These are phyloP conservation scores for Mormyrus iriodes DNA, from an alignment of 2,113 vertebrate genomes.

Conservation along the genomic window DNA sequence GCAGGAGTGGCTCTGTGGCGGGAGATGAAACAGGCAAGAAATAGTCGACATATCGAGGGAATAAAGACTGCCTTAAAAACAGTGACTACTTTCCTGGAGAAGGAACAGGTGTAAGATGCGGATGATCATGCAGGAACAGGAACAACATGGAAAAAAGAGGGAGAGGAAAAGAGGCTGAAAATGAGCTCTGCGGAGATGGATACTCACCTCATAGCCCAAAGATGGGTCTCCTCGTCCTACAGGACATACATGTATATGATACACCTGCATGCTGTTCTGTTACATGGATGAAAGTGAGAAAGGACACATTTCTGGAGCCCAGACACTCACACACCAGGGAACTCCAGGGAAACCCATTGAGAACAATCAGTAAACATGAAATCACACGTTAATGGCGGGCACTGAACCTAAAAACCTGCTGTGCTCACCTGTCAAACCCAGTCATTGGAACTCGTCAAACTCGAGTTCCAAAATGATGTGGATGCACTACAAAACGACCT, in stretches of 20 bases:
- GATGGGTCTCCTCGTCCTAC: background rate
- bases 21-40: background rate
- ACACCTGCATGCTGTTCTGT: too few species aligned
- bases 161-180: background rate
- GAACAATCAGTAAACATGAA: background rate
- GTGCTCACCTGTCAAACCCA: background rate
- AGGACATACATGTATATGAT: background rate
- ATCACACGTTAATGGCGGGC: background rate
- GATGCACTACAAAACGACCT: background rate
- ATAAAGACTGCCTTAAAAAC: background rate
- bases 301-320: background rate
- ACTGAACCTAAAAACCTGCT: background rate
- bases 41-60: background rate
- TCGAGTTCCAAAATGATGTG: background rate
- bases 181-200: background rate
- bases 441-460: background rate
- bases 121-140: background rate
- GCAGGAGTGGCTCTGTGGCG: background rate
- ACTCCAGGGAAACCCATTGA: background rate
- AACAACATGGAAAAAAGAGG: background rate
- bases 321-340: background rate
- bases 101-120: background rate
- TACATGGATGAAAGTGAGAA: background rate
- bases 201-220: background rate
- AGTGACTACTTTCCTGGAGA: constrained; percentile 3